Evolutionary conservation across 2,797 vertebrate species (phyloP), one percentile per base, ranked within the genome.

Genomic region (Sciaenops ocellatus): DNA sequence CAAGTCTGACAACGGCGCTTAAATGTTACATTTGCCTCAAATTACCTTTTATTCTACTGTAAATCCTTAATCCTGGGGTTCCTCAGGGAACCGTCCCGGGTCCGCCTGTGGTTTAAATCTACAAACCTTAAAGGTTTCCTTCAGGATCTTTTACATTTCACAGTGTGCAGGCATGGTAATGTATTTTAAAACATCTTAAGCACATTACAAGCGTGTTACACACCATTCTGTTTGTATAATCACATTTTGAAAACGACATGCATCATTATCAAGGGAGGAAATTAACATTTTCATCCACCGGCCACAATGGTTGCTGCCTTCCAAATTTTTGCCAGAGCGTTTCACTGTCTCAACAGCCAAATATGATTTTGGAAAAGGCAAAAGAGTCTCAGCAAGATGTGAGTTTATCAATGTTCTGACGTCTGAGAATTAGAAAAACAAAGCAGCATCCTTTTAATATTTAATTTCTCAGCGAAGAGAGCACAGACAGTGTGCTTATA

Each of bases 201-300:
- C 90, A 68, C 84, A 88, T 93, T 93, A 89, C 42, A 51, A 59
- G 85, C 84, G 48, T 87, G 75, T 74, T 68, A 52, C 76, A 18
- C 76, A 54, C 69, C 89, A 87, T 92, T 93, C 89, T 93, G 83
- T 84, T 68, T 12, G 26, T 48, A 42, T 91, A 93, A 92, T 92
- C 90, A 90, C 90, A 86, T 92, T 38, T 91, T 89, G 70, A 69
- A 83, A 80, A 73, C 59, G 87, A 90, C 86, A 90, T 78, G 87
- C 88, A 70, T 65, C 87, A 82, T 90, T 87, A 91, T 89, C 83
- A 73, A 83, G 69, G 56, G 61, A 86, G 74, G 62, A 85, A 89
- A 91, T 91, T 78, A 89, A 81, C 86, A 89, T 85, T 82, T 90
- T 65, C 85, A 90, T 91, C 84, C 79, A 86, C 61, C 76, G 85